Evolutionary conservation across 2,113 vertebrate species (phyloP).

Genomic region (Panthera uncia): DNA sequence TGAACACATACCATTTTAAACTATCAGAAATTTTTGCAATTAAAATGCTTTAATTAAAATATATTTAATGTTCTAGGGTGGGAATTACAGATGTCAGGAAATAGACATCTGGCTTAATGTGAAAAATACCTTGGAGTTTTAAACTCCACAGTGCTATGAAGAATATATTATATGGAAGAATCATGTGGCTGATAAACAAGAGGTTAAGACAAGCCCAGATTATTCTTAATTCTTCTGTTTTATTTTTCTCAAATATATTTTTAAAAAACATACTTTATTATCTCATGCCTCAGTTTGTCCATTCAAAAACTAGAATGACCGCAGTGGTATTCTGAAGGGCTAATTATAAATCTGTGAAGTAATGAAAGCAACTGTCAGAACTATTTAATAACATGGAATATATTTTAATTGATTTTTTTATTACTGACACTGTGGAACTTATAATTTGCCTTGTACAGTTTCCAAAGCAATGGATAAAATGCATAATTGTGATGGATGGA

Average conservation of each 20-base stretch:
- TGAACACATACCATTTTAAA: conserved; percentile 17
- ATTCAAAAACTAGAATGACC: conserved; percentile 43
- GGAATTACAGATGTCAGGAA: background rate
- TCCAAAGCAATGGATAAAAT: conserved; percentile 40
- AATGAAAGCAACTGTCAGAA: conserved; percentile 49
- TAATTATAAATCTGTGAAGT: conserved; percentile 55
- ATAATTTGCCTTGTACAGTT: conserved; percentile 38
- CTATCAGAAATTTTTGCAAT: conserved; percentile 23
- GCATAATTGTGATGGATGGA: background rate
- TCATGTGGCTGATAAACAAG: background rate
- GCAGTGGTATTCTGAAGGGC: background rate
- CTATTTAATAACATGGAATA: conserved; percentile 45
- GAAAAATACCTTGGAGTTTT: conserved; percentile 21
- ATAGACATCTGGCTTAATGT: background rate
- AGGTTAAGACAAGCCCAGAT: background rate
- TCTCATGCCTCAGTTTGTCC: background rate
- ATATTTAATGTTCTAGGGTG: background rate
- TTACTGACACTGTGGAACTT: conserved; percentile 2
- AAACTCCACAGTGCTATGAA: background rate
- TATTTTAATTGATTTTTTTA: conserved; percentile 55
- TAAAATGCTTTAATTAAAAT: conserved; percentile 32
- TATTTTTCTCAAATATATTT: conserved; percentile 21
- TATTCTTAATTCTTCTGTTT: conserved; percentile 8
- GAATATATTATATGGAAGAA: background rate
- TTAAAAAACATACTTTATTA: background rate